Evolutionary conservation across 2,888 invertebrate genomes (phyloP), one percentile per base, ranked within the genome.

Genomic region (Aspidiotus destructor): DNA sequence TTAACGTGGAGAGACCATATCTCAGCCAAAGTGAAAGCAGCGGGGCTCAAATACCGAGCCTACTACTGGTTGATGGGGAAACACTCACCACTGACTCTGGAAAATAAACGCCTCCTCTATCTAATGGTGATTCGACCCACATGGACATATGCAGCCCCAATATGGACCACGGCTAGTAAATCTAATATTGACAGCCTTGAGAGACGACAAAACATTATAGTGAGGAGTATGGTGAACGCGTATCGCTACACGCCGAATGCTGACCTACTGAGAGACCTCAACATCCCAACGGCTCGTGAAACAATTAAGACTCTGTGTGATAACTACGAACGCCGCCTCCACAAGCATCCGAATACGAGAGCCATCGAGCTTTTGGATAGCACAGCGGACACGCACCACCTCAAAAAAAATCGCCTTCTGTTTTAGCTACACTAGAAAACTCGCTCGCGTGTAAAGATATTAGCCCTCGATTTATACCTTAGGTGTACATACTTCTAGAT

Each of bases 1-100:
- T n/a, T 67, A 58, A 67, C 3, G 5, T 44, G 55, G 41, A 8
- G 41, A 41, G 11, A 58, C n/a, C 57, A 67, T 42, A 58, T 57
- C 15, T 2, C 6, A 13, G 16, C 9, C n/a, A 54, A 41, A 41
- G 15, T n/a, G 6, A 8, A 28, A 6, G 28, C 10, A 6, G 13
- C 42, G 9, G 28, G 48, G 17, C 17, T 41, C n/a, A 44, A 48
- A 48, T 15, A 28, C 11, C 52, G 48, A 2, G 48, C 42, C 17
- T 13, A 44, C 17, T 48, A 48, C 10, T 62, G 62, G 62, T 48
- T 62, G 15, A 44, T 62, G n/a, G 16, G 48, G 3, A 2, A 15
- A 10, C 16, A 13, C 1, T 48, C 7, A 3, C n/a, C 28, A 11
- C 17, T 62, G 10, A 16, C 15, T 13, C 3, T 57, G 41, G 41